phyloP scores from a whole-genome alignment of 2,888 invertebrate species.

The Anarsia innoxiella region DNA sequence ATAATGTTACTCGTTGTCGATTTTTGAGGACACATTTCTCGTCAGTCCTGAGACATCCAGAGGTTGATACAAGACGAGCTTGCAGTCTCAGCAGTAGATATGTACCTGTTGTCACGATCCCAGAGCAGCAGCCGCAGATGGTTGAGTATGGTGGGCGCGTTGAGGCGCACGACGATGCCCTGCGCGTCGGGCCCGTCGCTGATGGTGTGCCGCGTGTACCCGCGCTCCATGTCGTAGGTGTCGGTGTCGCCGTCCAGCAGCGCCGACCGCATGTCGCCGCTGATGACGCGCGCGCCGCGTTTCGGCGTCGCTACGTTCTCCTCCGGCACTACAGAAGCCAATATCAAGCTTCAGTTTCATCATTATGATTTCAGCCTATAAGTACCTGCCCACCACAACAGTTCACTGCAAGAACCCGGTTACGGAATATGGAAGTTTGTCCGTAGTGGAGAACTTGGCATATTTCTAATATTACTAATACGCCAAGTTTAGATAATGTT shows the following conservation, averaged over 20 bases:
- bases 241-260: conserved; percentile 92
- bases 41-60: neutral
- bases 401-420: too few species aligned
- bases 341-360: too few species aligned
- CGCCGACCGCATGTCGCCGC: conserved; percentile 92
- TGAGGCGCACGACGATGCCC: conserved; percentile 90
- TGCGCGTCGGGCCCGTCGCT: conserved; percentile 79
- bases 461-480: too few species aligned
- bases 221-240: conserved; percentile 94
- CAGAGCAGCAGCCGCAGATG: conserved; percentile 93
- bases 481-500: too few species aligned
- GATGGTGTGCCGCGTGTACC: conserved; percentile 92
- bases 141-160: conserved; percentile 92
- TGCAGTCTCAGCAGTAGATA: too few species aligned
- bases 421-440: too few species aligned
- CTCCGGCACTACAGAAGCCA: conserved; percentile 86
- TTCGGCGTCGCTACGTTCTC: conserved; percentile 92
- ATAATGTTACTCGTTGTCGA: too few species aligned
- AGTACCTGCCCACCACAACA: too few species aligned
- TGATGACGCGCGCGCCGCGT: conserved; percentile 88
- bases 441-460: too few species aligned
- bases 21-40: too few species aligned
- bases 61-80: neutral
- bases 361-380: too few species aligned
- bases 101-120: conserved; percentile 91